A percentile compares a stretch with the other conserved stretches of the same genome.
Conservation (phyloP, 2,113 vertebrate genomes). For the Acinonyx jubatus region DNA sequence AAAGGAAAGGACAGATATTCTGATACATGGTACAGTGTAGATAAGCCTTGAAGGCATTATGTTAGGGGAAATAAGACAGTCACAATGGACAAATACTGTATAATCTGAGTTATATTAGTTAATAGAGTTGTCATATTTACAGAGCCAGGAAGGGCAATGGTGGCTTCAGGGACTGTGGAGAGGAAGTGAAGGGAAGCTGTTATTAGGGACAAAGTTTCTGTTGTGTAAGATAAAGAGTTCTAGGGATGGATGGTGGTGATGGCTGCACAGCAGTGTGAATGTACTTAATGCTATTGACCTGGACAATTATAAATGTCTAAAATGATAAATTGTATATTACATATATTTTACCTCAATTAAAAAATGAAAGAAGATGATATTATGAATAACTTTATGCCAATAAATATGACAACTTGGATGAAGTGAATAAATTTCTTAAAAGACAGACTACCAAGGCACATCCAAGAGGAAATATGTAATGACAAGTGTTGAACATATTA, state of each 20-base stretch:
- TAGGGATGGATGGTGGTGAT: not conserved
- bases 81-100: not conserved
- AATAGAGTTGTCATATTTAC: not conserved
- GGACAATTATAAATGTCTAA: not conserved
- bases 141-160: not conserved
- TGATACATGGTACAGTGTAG: not conserved
- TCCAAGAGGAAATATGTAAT: not conserved
- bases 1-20: not conserved
- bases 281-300: not conserved
- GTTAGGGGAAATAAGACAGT: not conserved
- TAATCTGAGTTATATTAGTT: not conserved
- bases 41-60: not conserved
- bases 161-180: not conserved
- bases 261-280: not conserved
- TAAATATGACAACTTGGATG: not conserved
- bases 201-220: not conserved
- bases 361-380: not conserved
- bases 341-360: not conserved
- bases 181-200: not conserved
- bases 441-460: not conserved
- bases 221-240: not conserved
- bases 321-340: not conserved
- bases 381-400: not conserved
- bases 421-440: not conserved
- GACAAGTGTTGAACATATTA: not conserved